A percentile compares a stretch with the other conserved stretches of the same genome.
Conservation (phyloP, 2,797 vertebrate species). For the Loris lydekkerianus region DNA sequence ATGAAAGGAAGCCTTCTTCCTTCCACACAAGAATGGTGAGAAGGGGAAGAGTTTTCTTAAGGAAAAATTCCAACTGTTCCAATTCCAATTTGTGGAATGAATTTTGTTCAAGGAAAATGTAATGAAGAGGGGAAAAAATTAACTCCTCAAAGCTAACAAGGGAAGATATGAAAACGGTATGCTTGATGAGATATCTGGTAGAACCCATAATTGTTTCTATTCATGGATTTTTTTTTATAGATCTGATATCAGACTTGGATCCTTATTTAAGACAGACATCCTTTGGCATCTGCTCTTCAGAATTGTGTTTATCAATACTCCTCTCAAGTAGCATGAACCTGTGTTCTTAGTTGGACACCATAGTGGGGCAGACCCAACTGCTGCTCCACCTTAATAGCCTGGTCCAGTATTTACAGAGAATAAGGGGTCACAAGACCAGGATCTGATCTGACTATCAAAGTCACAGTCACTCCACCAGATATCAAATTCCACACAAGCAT, state of each 20-base stretch:
- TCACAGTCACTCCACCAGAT: neutral
- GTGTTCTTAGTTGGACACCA: neutral
- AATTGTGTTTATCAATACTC: neutral
- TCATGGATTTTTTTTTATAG: neutral
- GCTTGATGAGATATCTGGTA: neutral
- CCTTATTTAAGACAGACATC: neutral
- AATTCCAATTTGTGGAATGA: neutral
- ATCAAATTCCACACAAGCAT: neutral
- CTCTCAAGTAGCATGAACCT: neutral
- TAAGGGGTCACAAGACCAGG: neutral
- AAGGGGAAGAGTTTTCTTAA: neutral
- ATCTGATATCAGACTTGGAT: neutral
- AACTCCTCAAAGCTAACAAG: neutral
- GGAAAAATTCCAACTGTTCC: neutral
- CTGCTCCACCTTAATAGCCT: neutral
- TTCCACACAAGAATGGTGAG: neutral
- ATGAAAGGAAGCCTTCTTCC: neutral
- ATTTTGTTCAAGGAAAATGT: neutral
- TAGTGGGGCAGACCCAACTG: neutral
- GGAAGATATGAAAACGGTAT: neutral
- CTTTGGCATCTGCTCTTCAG: neutral
- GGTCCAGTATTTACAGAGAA: neutral
- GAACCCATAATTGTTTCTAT: neutral
- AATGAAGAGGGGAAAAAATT: conserved; percentile 1
- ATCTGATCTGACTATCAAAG: neutral